Evolutionary conservation across 2,888 invertebrate species (phyloP).

Genomic region (Drosophila testacea): DNA sequence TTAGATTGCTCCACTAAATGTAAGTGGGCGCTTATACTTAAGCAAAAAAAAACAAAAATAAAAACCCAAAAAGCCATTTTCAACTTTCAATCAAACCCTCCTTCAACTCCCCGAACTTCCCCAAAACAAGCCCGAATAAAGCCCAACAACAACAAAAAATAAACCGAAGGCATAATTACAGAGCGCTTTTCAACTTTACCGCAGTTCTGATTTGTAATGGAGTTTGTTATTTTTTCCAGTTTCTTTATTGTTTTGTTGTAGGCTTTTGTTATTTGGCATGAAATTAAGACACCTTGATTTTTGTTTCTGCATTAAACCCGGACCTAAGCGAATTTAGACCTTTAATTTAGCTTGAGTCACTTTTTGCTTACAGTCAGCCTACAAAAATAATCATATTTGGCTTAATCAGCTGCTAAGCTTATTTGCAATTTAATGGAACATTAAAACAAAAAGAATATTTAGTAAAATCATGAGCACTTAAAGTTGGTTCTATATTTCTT

Average conservation of each 20-base stretch:
- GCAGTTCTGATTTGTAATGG: constrained; percentile 76
- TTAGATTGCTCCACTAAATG: constrained; percentile 63
- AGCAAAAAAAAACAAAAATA: neutral
- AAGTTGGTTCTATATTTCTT: neutral
- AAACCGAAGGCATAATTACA: constrained; percentile 64
- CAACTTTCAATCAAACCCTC: constrained; percentile 72
- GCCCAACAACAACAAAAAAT: neutral
- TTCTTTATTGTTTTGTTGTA: constrained; percentile 24
- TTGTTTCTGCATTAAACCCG: constrained; percentile 25
- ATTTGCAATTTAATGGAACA: neutral
- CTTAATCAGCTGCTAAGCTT: neutral
- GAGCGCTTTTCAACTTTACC: constrained; percentile 74
- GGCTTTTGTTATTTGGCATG: constrained; percentile 56
- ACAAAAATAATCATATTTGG: neutral
- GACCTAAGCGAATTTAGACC: constrained; percentile 21
- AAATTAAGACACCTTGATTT: constrained; percentile 63
- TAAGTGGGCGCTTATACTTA: constrained; percentile 54
- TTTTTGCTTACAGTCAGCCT: too few species aligned
- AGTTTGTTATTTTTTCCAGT: constrained; percentile 31
- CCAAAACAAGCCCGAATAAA: neutral
- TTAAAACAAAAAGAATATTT: too few species aligned
- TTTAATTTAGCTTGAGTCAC: neutral
- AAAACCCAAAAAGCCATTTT: constrained; percentile 65
- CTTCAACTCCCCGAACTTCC: constrained; percentile 1
- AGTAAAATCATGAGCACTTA: neutral